Evolutionary conservation across 1,140 invertebrate genomes (phyloP).

Genomic region (Papilio helenus): DNA sequence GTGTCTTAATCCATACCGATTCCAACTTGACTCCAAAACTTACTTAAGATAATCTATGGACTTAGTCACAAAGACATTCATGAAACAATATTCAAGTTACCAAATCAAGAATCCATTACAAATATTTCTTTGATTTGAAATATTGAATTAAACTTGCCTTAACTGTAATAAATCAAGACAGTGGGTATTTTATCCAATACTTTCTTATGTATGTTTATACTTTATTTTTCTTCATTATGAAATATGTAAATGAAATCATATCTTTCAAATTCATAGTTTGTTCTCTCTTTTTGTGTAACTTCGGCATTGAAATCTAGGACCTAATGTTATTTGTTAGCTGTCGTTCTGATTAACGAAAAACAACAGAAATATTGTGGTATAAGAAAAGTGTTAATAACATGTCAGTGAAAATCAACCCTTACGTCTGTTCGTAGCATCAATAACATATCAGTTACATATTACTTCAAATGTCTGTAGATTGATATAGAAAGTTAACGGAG

Average conservation of each 20-base stretch:
- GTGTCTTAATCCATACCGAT: slow-evolving; percentile 4
- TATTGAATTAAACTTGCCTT: slow-evolving; percentile 17
- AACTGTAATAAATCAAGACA: background rate
- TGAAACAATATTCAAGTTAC: slow-evolving; percentile 24
- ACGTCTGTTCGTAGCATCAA: background rate
- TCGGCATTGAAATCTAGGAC: too few relatives aligned
- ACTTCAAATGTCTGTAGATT: background rate
- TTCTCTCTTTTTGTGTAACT: too few relatives aligned
- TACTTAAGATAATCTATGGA: slow-evolving; percentile 35
- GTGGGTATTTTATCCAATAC: background rate
- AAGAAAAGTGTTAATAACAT: background rate
- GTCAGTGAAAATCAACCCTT: background rate
- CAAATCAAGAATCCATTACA: slow-evolving; percentile 31
- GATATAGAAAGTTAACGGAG: background rate
- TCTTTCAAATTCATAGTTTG: too few relatives aligned
- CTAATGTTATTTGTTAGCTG: background rate
- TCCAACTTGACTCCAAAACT: slow-evolving; percentile 30
- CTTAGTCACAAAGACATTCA: slow-evolving; percentile 28
- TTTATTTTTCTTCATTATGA: too few relatives aligned
- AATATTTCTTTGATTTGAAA: slow-evolving; percentile 19
- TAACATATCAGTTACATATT: background rate
- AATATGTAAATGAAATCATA: too few relatives aligned
- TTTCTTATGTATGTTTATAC: background rate
- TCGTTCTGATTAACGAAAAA: background rate
- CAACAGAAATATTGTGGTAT: background rate